Percentiles rank a stretch among this genome's conserved stretches.
phyloP scores from a whole-genome alignment of 2,888 invertebrate genomes.

The Sminthurides aquaticus region DNA sequence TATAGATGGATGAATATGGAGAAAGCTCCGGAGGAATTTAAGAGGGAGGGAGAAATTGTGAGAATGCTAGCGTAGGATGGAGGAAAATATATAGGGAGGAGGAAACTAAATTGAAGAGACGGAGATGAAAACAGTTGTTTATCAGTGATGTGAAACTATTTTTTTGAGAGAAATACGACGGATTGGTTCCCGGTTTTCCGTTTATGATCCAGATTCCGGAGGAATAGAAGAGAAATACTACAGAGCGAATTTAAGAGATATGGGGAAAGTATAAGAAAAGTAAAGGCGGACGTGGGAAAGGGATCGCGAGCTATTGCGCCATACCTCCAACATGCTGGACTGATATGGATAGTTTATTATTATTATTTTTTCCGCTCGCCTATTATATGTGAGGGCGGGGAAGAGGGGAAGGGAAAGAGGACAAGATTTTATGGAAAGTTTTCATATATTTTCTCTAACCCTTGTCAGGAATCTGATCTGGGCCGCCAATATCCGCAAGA shows the following conservation, averaged over 20 bases:
- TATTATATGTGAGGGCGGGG: background rate
- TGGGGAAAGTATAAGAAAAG: too few species aligned
- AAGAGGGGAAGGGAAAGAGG: background rate
- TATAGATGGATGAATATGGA: background rate
- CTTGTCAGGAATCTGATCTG: background rate
- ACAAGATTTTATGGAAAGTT: background rate
- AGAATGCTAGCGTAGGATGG: background rate
- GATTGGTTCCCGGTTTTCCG: background rate
- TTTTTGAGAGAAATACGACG: background rate
- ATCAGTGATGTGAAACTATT: background rate
- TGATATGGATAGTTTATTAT: conserved; percentile 10
- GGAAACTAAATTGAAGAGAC: too few species aligned
- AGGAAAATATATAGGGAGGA: background rate
- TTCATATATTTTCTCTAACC: background rate
- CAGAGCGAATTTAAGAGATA: too few species aligned
- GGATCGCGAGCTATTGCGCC: too few species aligned
- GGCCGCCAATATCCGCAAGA: background rate
- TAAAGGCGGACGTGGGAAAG: too few species aligned
- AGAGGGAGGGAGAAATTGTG: background rate
- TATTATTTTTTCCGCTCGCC: conserved; percentile 2
- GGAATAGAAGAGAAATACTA: too few species aligned
- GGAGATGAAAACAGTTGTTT: background rate
- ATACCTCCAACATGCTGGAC: background rate
- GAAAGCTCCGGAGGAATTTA: background rate
- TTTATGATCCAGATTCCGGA: too few species aligned